Conservation (phyloP, 1,140 invertebrate species). For the Drosophila obscura region DNA sequence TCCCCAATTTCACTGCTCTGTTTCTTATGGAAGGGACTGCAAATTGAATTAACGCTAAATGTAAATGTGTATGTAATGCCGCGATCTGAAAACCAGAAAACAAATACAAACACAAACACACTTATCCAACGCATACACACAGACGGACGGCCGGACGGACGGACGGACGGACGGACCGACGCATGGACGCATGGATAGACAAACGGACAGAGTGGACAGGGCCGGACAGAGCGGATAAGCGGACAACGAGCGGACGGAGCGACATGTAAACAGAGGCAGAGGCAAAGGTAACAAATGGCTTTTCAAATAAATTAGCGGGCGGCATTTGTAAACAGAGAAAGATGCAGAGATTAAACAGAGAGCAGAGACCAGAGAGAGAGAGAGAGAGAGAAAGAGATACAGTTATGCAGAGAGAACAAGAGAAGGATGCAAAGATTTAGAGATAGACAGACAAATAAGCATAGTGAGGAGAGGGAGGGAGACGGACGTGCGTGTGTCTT, state of each 20-base stretch:
- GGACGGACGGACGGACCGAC: not conserved
- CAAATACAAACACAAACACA: slow-evolving; percentile 15
- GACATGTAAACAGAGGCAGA: slow-evolving; percentile 58
- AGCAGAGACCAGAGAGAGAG: not conserved
- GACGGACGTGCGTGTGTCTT: slow-evolving; percentile 1
- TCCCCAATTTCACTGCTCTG: not conserved
- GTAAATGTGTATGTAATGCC: slow-evolving; percentile 58
- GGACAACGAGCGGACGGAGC: slow-evolving; percentile 5
- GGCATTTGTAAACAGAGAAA: slow-evolving; percentile 70
- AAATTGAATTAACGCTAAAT: slow-evolving; percentile 76
- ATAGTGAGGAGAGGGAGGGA: not conserved
- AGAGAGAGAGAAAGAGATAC: not conserved
- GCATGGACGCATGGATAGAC: not conserved
- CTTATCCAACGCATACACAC: slow-evolving; percentile 19
- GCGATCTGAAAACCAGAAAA: slow-evolving; percentile 23
- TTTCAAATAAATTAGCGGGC: slow-evolving; percentile 79
- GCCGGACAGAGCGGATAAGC: slow-evolving; percentile 8
- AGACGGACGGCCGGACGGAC: slow-evolving; percentile 5
- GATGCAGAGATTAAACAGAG: not conserved
- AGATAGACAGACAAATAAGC: slow-evolving; percentile 6
- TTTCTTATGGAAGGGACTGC: slow-evolving; percentile 20
- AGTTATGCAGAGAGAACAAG: not conserved
- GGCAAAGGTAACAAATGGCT: slow-evolving; percentile 81
- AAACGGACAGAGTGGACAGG: not conserved
- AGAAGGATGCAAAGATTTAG: not conserved